Evolutionary conservation across 2,888 invertebrate species (phyloP).

Genomic region (Drosophila dives): DNA sequence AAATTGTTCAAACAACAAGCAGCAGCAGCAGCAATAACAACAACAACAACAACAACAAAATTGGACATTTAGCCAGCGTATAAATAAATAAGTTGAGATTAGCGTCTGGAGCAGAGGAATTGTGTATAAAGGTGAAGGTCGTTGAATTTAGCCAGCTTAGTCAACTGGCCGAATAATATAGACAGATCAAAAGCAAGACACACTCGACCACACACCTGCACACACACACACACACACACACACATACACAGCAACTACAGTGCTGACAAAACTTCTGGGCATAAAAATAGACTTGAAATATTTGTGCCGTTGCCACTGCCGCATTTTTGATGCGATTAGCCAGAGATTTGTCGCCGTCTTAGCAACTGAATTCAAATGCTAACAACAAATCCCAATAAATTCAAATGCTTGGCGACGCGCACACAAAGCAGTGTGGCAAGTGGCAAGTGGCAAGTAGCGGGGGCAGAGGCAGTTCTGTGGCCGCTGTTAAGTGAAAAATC

Average conservation of each 20-base stretch:
- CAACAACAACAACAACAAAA: background rate
- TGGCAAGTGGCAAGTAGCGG: background rate
- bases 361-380: slow-evolving; percentile 54
- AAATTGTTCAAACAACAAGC: slow-evolving; percentile 57
- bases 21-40: slow-evolving; percentile 3
- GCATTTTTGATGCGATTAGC: slow-evolving; percentile 66
- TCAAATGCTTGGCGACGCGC: slow-evolving; percentile 6
- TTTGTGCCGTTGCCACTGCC: slow-evolving; percentile 43
- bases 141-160: slow-evolving; percentile 28
- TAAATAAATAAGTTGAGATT: slow-evolving; percentile 54
- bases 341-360: slow-evolving; percentile 68
- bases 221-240: background rate
- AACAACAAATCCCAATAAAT: slow-evolving; percentile 51
- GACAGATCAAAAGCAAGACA: slow-evolving; percentile 39
- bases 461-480: background rate
- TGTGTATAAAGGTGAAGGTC: slow-evolving; percentile 69
- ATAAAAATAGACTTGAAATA: slow-evolving; percentile 54
- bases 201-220: slow-evolving; percentile 4
- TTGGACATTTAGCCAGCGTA: slow-evolving; percentile 24
- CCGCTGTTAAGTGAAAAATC: slow-evolving; percentile 38
- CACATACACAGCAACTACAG: background rate
- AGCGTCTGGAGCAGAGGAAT: slow-evolving; percentile 35
- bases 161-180: slow-evolving; percentile 14
- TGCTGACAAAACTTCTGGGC: background rate
- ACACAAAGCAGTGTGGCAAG: background rate